Conservation (phyloP, 35 echinoderm and acorn worm genomes). For the Chiridota heheva region DNA sequence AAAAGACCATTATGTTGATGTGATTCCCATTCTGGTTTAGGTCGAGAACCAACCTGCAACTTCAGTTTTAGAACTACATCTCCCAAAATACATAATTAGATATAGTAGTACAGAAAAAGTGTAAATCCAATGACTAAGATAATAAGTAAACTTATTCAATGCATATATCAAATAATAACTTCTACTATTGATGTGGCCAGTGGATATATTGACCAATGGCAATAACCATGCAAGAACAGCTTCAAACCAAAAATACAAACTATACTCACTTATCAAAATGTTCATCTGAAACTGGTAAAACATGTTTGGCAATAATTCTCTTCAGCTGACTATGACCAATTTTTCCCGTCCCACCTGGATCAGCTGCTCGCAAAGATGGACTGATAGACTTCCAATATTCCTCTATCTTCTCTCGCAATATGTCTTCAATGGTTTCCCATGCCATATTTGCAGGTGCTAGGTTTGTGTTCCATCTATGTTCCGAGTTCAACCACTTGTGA, state of each 20-base stretch:
- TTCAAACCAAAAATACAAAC: background rate
- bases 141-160: background rate
- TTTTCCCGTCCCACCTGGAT: constrained; percentile 71
- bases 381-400: constrained; percentile 89
- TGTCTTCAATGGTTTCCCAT: constrained; percentile 92
- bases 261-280: constrained; percentile 83
- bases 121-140: background rate
- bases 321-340: constrained; percentile 54
- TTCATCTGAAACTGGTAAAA: constrained; percentile 79
- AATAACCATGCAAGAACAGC: too few species aligned
- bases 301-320: constrained; percentile 71
- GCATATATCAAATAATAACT: too few species aligned
- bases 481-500: constrained; percentile 94
- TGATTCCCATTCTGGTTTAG: too few species aligned
- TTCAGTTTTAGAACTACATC: too few species aligned
- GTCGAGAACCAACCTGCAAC: too few species aligned
- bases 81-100: too few species aligned
- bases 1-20: too few species aligned
- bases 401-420: constrained; percentile 84
- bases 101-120: background rate
- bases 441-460: constrained; percentile 77
- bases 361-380: constrained; percentile 46
- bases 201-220: too few species aligned
- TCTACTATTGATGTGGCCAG: too few species aligned
- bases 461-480: constrained; percentile 71